A percentile compares a stretch with the other conserved stretches of the same genome.
phyloP scores from a whole-genome alignment of 2,113 vertebrate genomes.

The Azemiops feae region DNA sequence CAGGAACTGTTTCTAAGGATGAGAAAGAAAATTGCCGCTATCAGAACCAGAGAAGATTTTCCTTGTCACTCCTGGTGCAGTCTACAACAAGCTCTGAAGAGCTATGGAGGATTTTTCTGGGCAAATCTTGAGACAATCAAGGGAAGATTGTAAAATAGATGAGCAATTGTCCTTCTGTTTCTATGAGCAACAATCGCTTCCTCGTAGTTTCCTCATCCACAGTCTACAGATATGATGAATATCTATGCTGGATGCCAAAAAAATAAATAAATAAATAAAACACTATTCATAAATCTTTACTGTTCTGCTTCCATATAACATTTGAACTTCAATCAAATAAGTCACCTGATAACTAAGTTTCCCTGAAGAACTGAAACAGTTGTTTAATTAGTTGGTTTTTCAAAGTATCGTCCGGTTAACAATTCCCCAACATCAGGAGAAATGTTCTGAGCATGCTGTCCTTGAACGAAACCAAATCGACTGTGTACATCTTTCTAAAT shows the following conservation, averaged over 20 bases:
- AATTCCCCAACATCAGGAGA: neutral
- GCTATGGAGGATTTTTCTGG: neutral
- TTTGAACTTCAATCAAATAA: neutral
- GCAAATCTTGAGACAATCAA: neutral
- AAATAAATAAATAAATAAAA: neutral
- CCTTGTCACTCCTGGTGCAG: neutral
- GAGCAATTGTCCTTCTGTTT: neutral
- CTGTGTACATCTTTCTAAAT: neutral
- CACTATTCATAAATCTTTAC: neutral
- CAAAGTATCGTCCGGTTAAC: neutral
- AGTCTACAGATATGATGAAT: neutral
- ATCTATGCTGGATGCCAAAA: neutral
- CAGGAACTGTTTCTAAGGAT: neutral
- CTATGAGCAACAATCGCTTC: neutral
- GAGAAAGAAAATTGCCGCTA: neutral
- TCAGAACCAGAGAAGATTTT: neutral
- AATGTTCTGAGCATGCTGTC: neutral
- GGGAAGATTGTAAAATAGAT: neutral
- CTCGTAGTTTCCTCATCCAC: neutral
- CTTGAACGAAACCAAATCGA: neutral
- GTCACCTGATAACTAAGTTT: neutral
- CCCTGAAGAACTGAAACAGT: neutral
- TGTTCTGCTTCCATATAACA: neutral
- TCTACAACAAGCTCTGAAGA: neutral
- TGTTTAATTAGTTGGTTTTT: neutral